Evolutionary conservation across 2,888 invertebrate species (phyloP).

Genomic region (Schrankia costaestrigalis): DNA sequence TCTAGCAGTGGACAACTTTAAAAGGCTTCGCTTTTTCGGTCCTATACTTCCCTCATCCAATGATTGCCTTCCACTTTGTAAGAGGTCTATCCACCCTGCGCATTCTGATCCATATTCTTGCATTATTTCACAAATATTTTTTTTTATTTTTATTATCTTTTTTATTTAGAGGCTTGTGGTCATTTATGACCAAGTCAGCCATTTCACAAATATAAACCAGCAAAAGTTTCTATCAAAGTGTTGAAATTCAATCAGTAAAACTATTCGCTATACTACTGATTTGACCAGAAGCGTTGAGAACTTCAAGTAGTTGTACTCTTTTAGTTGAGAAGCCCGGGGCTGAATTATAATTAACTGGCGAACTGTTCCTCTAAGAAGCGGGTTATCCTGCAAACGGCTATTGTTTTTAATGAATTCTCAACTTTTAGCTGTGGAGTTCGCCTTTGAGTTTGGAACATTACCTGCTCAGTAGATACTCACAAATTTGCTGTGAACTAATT

Average conservation of each 20-base stretch:
- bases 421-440: constrained; percentile 40
- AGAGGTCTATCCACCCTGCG: too few relatives aligned
- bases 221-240: not conserved
- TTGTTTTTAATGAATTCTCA: constrained; percentile 61
- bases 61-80: too few relatives aligned
- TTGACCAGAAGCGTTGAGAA: constrained; percentile 1
- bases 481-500: constrained; percentile 10
- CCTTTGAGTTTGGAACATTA: not conserved
- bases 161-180: too few relatives aligned
- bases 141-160: too few relatives aligned
- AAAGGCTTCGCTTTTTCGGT: too few relatives aligned
- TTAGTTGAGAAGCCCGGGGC: constrained; percentile 39
- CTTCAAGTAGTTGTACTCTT: not conserved
- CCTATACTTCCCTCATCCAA: too few relatives aligned
- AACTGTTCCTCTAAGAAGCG: constrained; percentile 41
- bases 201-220: too few relatives aligned
- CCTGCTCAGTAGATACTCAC: not conserved
- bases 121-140: too few relatives aligned
- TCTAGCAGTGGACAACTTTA: too few relatives aligned
- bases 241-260: constrained; percentile 2
- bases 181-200: too few relatives aligned
- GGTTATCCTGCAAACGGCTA: constrained; percentile 46
- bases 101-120: too few relatives aligned
- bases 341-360: constrained; percentile 56
- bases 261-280: constrained; percentile 2